Evolutionary conservation across 2,797 vertebrate genomes (phyloP).

Genomic region (Myotis vivesi): DNA sequence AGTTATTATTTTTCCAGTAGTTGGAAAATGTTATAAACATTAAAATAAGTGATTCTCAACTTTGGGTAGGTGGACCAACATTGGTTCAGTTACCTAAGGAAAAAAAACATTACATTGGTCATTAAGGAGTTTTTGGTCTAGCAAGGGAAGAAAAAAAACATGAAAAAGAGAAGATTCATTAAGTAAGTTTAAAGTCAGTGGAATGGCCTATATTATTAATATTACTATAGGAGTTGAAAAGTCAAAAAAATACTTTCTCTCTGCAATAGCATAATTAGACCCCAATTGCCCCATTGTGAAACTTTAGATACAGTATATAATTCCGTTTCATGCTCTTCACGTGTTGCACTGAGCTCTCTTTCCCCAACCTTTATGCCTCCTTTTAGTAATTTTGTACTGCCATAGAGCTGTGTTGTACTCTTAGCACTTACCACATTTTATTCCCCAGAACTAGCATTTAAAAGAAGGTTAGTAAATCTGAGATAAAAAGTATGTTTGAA

Average conservation of each 20-base stretch:
- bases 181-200: not conserved
- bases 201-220: not conserved
- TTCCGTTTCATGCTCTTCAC: not conserved
- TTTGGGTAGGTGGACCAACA: not conserved
- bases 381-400: not conserved
- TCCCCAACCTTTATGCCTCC: not conserved
- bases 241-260: not conserved
- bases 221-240: not conserved
- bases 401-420: not conserved
- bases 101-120: conserved; percentile 16
- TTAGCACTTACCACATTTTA: not conserved
- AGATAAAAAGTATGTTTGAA: conserved; percentile 41
- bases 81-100: not conserved
- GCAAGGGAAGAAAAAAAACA: not conserved
- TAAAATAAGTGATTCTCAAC: conserved; percentile 26
- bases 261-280: not conserved
- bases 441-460: not conserved
- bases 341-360: not conserved
- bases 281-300: not conserved
- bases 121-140: conserved; percentile 9
- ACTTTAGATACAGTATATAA: not conserved
- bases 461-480: not conserved
- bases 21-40: not conserved
- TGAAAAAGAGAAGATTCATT: not conserved
- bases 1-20: conserved; percentile 21